A percentile compares a stretch with the other conserved stretches of the same genome.
phyloP scores from a whole-genome alignment of 2,113 vertebrate genomes.

The Pedionomus torquatus region DNA sequence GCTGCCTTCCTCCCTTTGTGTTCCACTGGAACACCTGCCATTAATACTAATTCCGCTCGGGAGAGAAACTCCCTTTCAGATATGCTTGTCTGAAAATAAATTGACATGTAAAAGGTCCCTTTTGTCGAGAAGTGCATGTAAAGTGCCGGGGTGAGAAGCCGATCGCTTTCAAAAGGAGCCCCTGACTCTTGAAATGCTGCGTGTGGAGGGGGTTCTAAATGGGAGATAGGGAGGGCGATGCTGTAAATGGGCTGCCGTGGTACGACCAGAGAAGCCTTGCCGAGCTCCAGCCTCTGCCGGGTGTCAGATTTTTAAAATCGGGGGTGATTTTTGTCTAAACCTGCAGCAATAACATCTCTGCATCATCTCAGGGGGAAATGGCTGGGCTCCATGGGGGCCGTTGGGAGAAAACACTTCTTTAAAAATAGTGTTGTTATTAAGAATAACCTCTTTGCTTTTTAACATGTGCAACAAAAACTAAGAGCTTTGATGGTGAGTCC shows the following conservation, averaged over 20 bases:
- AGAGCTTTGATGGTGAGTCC: not conserved
- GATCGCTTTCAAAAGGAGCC: slow-evolving; percentile 35
- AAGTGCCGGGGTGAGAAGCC: slow-evolving; percentile 15
- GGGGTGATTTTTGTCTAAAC: not conserved
- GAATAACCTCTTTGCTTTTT: not conserved
- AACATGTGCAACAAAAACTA: not conserved
- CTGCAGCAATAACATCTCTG: not conserved
- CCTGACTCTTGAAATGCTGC: not conserved
- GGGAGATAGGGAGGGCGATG: not conserved
- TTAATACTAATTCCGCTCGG: slow-evolving; percentile 47
- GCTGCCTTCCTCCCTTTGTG: slow-evolving; percentile 60
- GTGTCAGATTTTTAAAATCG: not conserved
- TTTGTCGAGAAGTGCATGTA: slow-evolving; percentile 14
- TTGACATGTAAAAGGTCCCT: slow-evolving; percentile 66
- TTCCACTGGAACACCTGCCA: slow-evolving; percentile 43
- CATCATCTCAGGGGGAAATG: not conserved
- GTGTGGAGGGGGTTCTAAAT: not conserved
- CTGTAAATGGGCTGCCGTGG: not conserved
- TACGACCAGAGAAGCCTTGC: not conserved
- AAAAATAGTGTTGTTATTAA: not conserved
- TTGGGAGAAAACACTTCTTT: not conserved
- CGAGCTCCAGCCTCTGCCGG: not conserved
- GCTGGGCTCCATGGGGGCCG: rapidly evolving
- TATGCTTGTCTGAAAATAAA: slow-evolving; percentile 71
- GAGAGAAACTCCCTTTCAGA: slow-evolving; percentile 60